These are phyloP conservation scores for Ptyas mucosa DNA, from an alignment of 2,113 vertebrate species.

Conservation along the genomic window DNA sequence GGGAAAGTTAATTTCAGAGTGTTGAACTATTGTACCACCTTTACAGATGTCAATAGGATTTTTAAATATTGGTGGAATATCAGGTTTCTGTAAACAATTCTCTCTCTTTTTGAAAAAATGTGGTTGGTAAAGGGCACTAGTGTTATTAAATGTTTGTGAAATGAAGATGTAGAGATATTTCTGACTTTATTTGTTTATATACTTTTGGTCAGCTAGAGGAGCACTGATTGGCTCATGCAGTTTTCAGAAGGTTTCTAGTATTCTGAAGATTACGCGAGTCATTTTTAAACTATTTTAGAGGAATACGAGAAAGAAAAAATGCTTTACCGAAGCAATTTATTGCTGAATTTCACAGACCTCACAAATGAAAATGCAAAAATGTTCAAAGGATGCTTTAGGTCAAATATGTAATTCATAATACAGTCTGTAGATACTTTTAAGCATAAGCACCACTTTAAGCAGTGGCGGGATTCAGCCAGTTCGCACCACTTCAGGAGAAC, in stretches of 20 bases:
- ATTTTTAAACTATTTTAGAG: background rate
- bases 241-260: background rate
- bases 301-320: background rate
- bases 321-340: background rate
- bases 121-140: background rate
- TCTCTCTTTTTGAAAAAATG: background rate
- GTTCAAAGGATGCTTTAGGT: background rate
- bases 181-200: background rate
- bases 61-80: background rate
- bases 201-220: background rate
- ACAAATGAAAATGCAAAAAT: slow-evolving; percentile 25
- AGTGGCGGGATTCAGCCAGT: no score
- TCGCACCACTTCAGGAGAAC: no score
- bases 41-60: background rate
- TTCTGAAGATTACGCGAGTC: background rate
- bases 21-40: background rate
- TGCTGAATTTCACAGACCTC: slow-evolving; percentile 21
- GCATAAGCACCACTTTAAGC: background rate
- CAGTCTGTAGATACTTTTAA: background rate
- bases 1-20: background rate
- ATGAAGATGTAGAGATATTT: background rate
- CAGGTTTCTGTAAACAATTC: background rate
- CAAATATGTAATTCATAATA: background rate
- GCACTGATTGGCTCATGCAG: background rate
- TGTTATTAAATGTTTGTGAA: background rate